phyloP scores from a whole-genome alignment of 2,113 vertebrate species.

The Empidonax alnorum region DNA sequence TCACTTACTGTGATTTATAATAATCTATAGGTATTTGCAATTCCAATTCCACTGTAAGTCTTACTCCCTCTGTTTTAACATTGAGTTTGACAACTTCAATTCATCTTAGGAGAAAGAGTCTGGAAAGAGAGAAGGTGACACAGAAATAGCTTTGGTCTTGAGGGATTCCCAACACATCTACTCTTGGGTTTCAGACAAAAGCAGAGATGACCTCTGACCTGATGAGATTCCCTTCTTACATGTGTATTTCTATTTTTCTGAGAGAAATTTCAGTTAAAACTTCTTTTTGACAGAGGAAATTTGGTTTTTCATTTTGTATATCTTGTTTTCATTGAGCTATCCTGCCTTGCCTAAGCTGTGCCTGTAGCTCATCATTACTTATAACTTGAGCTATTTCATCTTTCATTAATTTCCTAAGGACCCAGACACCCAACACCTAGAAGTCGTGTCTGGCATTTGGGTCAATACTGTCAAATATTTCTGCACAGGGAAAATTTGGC shows the following conservation, averaged over 20 bases:
- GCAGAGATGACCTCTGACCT: not conserved
- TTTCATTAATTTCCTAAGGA: not conserved
- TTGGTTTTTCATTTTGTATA: not conserved
- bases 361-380: not conserved
- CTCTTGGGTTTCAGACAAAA: not conserved
- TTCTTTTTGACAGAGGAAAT: not conserved
- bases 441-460: not conserved
- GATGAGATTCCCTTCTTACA: not conserved
- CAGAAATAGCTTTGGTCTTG: not conserved
- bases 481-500: not conserved
- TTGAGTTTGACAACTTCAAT: rapidly evolving
- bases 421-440: not conserved
- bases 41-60: not conserved
- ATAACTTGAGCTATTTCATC: not conserved
- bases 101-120: not conserved
- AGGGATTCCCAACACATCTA: not conserved
- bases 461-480: not conserved
- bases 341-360: not conserved
- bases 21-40: not conserved
- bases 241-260: not conserved
- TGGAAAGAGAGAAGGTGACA: not conserved
- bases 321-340: not conserved
- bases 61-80: not conserved
- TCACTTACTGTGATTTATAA: not conserved
- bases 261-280: not conserved